Evolutionary conservation across 1,140 invertebrate species (phyloP).

Genomic region (Drosophila gunungcola): DNA sequence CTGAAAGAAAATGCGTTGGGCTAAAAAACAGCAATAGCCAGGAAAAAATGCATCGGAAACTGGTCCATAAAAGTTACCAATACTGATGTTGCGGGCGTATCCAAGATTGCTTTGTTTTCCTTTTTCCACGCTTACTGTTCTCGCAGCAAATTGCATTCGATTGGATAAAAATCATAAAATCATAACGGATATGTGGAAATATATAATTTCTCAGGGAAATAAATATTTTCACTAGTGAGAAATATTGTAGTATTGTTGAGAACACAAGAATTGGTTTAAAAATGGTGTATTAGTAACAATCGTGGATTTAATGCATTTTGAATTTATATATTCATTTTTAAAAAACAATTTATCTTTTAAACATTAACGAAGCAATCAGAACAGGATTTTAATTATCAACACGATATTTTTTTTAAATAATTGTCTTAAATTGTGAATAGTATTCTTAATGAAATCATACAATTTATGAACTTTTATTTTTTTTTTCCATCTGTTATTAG

Average conservation of each 20-base stretch:
- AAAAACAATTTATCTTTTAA: too few species aligned
- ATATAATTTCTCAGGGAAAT: conserved; percentile 11
- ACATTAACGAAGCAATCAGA: too few species aligned
- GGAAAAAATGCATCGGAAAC: conserved; percentile 37
- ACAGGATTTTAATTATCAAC: too few species aligned
- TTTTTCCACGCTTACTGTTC: conserved; percentile 18
- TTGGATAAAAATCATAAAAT: conserved; percentile 34
- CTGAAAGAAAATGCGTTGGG: conserved; percentile 17
- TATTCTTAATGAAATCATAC: not conserved
- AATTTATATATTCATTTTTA: too few species aligned
- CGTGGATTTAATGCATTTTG: too few species aligned
- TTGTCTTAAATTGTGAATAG: not conserved
- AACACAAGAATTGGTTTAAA: not conserved
- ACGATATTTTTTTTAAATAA: too few species aligned
- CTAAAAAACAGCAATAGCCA: conserved; percentile 24
- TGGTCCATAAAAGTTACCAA: conserved; percentile 30
- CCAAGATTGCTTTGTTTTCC: conserved; percentile 35
- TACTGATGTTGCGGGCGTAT: conserved; percentile 46
- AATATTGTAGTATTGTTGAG: not conserved
- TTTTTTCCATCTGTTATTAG: not conserved
- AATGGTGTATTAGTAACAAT: not conserved
- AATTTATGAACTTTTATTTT: not conserved
- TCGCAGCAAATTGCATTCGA: conserved; percentile 54
- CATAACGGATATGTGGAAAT: conserved; percentile 13
- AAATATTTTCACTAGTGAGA: conserved; percentile 11